Conservation (phyloP, 2,888 invertebrate genomes). For the Adelognathus sp. region DNA sequence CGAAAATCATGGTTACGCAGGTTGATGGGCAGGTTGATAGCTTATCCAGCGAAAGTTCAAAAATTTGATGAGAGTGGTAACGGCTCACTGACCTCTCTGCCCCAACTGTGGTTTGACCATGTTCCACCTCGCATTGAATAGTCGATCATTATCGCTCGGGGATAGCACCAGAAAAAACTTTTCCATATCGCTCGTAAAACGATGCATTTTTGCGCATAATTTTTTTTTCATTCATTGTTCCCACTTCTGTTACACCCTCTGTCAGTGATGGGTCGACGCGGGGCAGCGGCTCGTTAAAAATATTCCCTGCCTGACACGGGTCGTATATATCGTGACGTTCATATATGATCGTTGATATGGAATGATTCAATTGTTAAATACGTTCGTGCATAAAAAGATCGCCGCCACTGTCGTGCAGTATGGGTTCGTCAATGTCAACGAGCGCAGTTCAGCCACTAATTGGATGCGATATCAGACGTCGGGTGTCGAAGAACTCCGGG, state of each 20-base stretch:
- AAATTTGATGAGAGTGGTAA: slow-evolving; percentile 17
- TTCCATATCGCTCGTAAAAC: neutral
- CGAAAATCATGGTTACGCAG: too few species aligned
- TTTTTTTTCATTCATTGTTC: neutral
- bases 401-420: neutral
- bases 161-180: slow-evolving; percentile 3
- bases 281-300: slow-evolving; percentile 20
- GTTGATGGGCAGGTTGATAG: too few species aligned
- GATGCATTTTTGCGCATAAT: neutral
- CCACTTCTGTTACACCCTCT: neutral
- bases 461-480: neutral
- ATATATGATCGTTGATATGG: neutral
- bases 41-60: slow-evolving; percentile 11
- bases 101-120: neutral
- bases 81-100: neutral
- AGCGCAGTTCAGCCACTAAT: neutral
- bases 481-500: slow-evolving; percentile 7
- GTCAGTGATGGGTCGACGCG: neutral
- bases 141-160: slow-evolving; percentile 16
- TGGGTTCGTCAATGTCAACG: neutral
- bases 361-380: slow-evolving; percentile 4
- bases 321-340: neutral
- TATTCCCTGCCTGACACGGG: neutral
- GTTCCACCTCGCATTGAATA: neutral
- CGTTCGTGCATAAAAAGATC: neutral